Evolutionary conservation across 2,113 vertebrate genomes (phyloP), one percentile per base, ranked within the genome.

Genomic region (Eclectus roratus): DNA sequence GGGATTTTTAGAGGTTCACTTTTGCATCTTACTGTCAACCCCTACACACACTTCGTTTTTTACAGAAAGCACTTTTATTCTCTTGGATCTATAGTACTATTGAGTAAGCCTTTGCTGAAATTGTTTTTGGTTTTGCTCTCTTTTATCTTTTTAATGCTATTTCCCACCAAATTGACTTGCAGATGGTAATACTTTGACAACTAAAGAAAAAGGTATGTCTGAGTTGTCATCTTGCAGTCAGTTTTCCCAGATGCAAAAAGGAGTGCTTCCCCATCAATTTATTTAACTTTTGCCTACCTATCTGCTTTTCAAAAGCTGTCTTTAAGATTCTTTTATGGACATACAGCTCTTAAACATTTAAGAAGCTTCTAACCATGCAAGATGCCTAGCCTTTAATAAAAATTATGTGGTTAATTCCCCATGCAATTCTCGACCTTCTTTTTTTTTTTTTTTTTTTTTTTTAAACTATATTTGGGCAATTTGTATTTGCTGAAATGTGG

Each of bases 111-210:
- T 79, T 82, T 85, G 73, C 25, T 70, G 53, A 92, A 95, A 92
- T 20, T 79, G 55, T 3, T 91, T 96, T 81, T 74, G 1, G 44
- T 71, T 95, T 93, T 94, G 27, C 85, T 96, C 35, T 80, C 72
- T 93, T 91, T 94, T 84, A 81, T 94, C 37, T 81, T 91, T 88
- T 81, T 76, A 84, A 89, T 94, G 47, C 44, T 52, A 81, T 95
- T 84, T 92, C 69, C 52, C 29, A 84, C 39, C 12, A 87, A 96
- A 93, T 14, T 87, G 77, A 81, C 80, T 93, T 86, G 53, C 27
- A 91, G 61, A 92, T 87, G 55, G 5, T 92, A 92, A 93, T 81
- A 92, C 89, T 93, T 93, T 84, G 91, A 95, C 86, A 92, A 71
- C 68, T 71, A 84, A 93, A 95, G 85, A 90, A 94, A 29, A 17